Evolutionary conservation across 2,113 vertebrate species (phyloP).

Genomic region (Terrapene triunguis): DNA sequence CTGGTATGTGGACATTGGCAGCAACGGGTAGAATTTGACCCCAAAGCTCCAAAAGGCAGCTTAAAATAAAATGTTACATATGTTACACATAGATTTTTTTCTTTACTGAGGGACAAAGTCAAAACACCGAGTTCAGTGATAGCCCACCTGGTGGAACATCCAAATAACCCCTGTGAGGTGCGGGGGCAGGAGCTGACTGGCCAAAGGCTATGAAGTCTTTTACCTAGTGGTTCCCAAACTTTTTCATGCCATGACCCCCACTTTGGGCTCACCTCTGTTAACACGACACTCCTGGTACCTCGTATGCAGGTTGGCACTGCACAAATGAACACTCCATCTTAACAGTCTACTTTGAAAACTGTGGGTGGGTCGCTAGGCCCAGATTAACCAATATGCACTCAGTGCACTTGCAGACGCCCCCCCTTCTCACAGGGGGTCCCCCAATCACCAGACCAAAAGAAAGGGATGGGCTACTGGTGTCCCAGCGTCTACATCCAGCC

Average conservation of each 20-base stretch:
- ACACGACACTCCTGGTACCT: background rate
- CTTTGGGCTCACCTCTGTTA: background rate
- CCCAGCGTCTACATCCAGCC: background rate
- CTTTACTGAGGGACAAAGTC: background rate
- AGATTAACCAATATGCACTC: background rate
- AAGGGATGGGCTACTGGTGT: too few species aligned
- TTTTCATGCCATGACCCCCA: too few species aligned
- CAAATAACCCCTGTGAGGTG: background rate
- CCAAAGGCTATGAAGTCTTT: background rate
- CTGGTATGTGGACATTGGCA: fast-evolving
- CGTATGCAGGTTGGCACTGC: background rate
- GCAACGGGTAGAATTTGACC: background rate
- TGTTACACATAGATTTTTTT: background rate
- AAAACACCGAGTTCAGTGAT: background rate
- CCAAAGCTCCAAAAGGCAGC: background rate
- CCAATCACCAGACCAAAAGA: background rate
- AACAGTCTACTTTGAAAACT: background rate
- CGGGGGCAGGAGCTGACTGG: background rate
- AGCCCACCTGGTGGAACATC: background rate
- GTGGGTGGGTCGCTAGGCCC: too few species aligned
- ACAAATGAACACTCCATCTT: background rate
- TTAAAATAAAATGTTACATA: background rate
- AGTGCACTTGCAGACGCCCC: background rate
- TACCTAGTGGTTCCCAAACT: background rate
- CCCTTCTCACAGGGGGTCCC: too few species aligned